phyloP scores from a whole-genome alignment of 2,113 vertebrate species.

The Zosterops pallidus region DNA sequence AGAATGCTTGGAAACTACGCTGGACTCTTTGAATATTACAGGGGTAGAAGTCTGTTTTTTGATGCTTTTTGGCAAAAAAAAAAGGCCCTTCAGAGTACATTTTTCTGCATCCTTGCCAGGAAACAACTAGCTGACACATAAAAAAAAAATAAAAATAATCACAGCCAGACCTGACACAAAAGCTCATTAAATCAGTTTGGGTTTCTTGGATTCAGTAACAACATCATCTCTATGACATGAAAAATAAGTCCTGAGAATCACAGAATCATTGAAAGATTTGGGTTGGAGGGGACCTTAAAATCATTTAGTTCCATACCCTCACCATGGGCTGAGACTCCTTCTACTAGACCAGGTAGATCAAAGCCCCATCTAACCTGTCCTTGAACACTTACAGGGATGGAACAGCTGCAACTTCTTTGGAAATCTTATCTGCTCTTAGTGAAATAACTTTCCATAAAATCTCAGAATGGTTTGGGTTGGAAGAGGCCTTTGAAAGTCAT shows the following conservation, averaged over 20 bases:
- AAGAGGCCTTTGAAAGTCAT: background rate
- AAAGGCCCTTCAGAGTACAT: background rate
- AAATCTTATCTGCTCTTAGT: background rate
- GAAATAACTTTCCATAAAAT: background rate
- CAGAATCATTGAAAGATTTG: background rate
- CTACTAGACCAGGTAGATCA: background rate
- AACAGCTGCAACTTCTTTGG: background rate
- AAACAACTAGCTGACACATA: background rate
- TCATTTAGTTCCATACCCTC: background rate
- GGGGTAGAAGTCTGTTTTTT: background rate
- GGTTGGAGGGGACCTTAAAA: background rate
- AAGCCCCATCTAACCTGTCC: background rate
- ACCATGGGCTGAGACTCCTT: background rate
- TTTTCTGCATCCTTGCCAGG: background rate
- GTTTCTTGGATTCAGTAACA: background rate
- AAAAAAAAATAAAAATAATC: background rate
- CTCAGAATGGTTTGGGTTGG: background rate
- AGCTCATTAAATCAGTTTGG: background rate
- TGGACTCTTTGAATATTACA: background rate
- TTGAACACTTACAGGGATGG: background rate
- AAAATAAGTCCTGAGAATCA: background rate
- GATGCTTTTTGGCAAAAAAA: background rate
- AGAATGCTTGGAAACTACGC: background rate
- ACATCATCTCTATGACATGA: background rate
- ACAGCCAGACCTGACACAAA: background rate